These are phyloP conservation scores for Troides oblongomaculatus DNA, from an alignment of 2,888 invertebrate genomes.

Conservation along the genomic window DNA sequence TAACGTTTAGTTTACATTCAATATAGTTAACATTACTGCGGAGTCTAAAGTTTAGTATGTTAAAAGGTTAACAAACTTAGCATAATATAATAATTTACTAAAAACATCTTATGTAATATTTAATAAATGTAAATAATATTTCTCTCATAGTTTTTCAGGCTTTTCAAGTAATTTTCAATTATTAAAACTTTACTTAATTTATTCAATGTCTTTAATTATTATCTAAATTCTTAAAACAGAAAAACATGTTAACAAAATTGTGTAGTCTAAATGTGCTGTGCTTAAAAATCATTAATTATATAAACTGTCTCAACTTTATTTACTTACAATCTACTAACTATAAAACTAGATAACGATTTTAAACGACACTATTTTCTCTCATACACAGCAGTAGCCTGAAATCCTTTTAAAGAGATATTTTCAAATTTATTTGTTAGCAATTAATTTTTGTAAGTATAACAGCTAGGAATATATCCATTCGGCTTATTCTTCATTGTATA, in stretches of 20 bases:
- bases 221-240: neutral
- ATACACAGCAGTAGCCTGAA: neutral
- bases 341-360: constrained; percentile 9
- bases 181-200: neutral
- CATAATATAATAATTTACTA: neutral
- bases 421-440: too few relatives aligned
- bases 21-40: neutral
- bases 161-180: neutral
- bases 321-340: constrained; percentile 8
- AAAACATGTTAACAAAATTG: neutral
- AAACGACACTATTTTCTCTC: neutral
- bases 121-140: constrained; percentile 13
- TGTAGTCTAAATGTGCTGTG: neutral
- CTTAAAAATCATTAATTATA: neutral
- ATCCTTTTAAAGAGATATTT: too few relatives aligned
- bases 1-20: neutral
- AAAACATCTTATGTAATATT: constrained; percentile 1
- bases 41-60: neutral
- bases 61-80: neutral
- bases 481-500: too few relatives aligned
- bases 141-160: constrained; percentile 20
- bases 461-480: too few relatives aligned
- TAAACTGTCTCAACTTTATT: neutral
- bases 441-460: too few relatives aligned
- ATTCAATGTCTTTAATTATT: neutral